Conservation (phyloP, 2,797 vertebrate species). For the Sarcophilus harrisii region DNA sequence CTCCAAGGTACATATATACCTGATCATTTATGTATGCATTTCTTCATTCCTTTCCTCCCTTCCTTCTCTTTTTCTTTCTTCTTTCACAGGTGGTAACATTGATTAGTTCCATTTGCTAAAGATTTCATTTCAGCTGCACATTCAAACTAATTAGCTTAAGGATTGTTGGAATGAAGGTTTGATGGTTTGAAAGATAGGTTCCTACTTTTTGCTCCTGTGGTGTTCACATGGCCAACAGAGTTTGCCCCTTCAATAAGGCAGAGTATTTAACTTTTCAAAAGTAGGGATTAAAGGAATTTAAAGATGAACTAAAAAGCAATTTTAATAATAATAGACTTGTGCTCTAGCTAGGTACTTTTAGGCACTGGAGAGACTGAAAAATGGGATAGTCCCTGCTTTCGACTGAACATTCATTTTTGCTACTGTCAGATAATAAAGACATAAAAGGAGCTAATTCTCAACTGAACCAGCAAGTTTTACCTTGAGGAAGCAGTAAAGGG, state of each 20-base stretch:
- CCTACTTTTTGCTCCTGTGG: not conserved
- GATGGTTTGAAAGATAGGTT: slow-evolving; percentile 16
- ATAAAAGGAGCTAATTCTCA: not conserved
- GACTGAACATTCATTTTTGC: not conserved
- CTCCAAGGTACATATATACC: slow-evolving; percentile 11
- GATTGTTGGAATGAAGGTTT: slow-evolving; percentile 22
- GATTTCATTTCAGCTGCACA: not conserved
- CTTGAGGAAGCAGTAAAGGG: not conserved
- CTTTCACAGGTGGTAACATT: slow-evolving; percentile 23
- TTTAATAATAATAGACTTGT: not conserved
- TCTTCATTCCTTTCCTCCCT: not conserved
- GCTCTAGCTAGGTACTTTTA: not conserved
- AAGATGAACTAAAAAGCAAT: not conserved
- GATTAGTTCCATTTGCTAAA: slow-evolving; percentile 30
- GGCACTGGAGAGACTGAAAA: not conserved
- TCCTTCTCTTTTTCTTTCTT: not conserved
- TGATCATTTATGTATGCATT: not conserved
- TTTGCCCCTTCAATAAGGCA: not conserved
- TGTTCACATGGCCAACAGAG: slow-evolving; percentile 9
- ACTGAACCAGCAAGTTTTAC: not conserved
- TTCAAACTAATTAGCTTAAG: not conserved
- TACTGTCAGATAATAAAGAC: not conserved
- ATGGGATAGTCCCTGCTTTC: not conserved
- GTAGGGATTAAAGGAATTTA: not conserved
- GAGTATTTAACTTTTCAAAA: not conserved